Evolutionary conservation across 2,113 vertebrate species (phyloP).

Genomic region (Corythornis cristatus): DNA sequence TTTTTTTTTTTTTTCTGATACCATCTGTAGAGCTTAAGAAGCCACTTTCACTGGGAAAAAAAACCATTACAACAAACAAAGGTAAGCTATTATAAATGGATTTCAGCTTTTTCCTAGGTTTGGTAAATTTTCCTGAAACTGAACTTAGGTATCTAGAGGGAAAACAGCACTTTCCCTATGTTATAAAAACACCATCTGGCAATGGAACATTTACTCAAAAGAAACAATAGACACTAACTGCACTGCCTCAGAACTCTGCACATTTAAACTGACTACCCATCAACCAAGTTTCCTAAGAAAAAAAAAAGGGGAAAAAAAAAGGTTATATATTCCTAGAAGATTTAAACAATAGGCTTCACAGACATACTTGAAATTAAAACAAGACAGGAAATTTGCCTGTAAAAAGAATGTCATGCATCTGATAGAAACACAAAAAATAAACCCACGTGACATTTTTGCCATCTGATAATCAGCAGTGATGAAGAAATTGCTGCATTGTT

Average conservation of each 20-base stretch:
- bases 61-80: neutral
- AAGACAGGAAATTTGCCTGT: neutral
- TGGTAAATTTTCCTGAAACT: neutral
- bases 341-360: neutral
- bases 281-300: neutral
- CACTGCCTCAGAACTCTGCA: neutral
- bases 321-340: neutral
- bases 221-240: neutral
- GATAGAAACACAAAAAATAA: neutral
- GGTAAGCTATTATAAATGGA: neutral
- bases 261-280: neutral
- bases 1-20: neutral
- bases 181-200: neutral
- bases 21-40: neutral
- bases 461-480: neutral
- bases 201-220: neutral
- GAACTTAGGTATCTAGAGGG: neutral
- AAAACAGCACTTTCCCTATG: neutral
- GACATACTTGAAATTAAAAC: neutral
- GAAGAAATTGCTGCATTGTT: neutral
- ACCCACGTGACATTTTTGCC: neutral
- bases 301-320: accelerated
- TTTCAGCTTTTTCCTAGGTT: neutral
- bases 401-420: neutral
- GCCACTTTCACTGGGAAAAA: neutral